phyloP scores from a whole-genome alignment of 2,113 vertebrate species.

The Corythaixoides concolor region DNA sequence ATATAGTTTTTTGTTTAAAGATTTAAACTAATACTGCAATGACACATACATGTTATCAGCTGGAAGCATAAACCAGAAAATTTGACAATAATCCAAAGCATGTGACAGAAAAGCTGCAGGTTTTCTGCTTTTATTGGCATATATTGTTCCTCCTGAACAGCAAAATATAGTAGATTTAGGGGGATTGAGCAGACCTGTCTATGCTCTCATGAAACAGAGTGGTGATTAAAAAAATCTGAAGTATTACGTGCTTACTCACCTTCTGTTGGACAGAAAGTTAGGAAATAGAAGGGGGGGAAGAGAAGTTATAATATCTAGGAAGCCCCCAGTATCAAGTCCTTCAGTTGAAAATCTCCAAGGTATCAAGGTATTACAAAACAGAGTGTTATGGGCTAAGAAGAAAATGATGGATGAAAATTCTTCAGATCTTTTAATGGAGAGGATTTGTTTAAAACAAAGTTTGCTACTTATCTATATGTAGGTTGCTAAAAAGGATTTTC shows the following conservation, averaged over 20 bases:
- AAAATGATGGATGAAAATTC: constrained; percentile 72
- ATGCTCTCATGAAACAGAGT: constrained; percentile 62
- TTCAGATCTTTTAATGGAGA: constrained; percentile 74
- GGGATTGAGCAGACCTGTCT: constrained; percentile 73
- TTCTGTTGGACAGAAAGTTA: constrained; percentile 74
- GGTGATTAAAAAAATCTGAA: constrained; percentile 63
- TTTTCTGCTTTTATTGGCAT: constrained; percentile 79
- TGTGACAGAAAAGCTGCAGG: constrained; percentile 75
- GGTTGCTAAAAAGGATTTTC: constrained; percentile 84
- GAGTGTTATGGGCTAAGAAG: constrained; percentile 49
- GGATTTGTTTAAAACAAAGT: constrained; percentile 79
- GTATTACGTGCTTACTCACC: constrained; percentile 65
- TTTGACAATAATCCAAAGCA: constrained; percentile 74
- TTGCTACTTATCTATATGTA: constrained; percentile 84
- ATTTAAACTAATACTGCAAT: constrained; percentile 88
- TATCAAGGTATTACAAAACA: constrained; percentile 52
- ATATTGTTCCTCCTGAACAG: constrained; percentile 75
- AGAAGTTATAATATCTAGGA: constrained; percentile 50
- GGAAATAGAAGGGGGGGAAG: constrained; percentile 44
- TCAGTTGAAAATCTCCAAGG: constrained; percentile 58
- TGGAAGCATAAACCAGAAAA: constrained; percentile 78
- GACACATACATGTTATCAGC: constrained; percentile 68
- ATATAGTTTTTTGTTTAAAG: constrained; percentile 99
- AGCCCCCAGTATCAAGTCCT: constrained; percentile 63
- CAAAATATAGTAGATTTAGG: constrained; percentile 77